Conservation (phyloP, 2,113 vertebrate species). For the Pomatorhinus ruficollis region DNA sequence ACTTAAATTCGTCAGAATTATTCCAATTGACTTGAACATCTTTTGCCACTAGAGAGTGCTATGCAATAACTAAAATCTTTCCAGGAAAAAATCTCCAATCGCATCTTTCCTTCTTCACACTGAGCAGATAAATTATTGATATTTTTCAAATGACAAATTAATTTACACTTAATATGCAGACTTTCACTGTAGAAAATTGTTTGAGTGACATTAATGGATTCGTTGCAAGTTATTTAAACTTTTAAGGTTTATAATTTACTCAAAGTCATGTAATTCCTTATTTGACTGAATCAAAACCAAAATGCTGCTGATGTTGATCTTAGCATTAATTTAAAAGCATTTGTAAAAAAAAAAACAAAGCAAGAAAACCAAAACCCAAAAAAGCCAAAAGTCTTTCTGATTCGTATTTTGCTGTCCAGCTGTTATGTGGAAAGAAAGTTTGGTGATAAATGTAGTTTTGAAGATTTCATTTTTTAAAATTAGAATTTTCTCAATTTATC, state of each 20-base stretch:
- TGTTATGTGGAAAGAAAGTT: background rate
- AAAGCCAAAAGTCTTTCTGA: background rate
- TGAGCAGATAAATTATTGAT: conserved; percentile 66
- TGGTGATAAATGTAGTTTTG: background rate
- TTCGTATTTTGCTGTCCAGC: background rate
- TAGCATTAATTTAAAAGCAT: conserved; percentile 28
- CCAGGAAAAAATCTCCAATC: background rate
- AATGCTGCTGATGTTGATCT: conserved; percentile 56
- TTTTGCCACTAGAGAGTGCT: conserved; percentile 69
- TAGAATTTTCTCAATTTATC: background rate
- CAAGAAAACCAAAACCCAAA: background rate
- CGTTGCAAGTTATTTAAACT: conserved; percentile 70
- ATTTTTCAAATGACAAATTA: conserved; percentile 63
- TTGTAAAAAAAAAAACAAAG: background rate
- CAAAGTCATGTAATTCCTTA: conserved; percentile 55
- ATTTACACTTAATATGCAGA: conserved; percentile 64
- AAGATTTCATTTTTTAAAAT: background rate
- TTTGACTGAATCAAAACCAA: conserved; percentile 66
- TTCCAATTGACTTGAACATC: background rate
- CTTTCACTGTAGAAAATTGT: conserved; percentile 62
- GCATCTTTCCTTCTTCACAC: conserved; percentile 21
- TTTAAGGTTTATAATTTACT: conserved; percentile 69
- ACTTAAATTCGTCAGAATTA: background rate
- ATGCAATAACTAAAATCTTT: conserved; percentile 15
- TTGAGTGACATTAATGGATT: conserved; percentile 74